Base-by-base conservation (phyloP, 2,797 vertebrate species). In the Hoplostethus atlanticus region DNA sequence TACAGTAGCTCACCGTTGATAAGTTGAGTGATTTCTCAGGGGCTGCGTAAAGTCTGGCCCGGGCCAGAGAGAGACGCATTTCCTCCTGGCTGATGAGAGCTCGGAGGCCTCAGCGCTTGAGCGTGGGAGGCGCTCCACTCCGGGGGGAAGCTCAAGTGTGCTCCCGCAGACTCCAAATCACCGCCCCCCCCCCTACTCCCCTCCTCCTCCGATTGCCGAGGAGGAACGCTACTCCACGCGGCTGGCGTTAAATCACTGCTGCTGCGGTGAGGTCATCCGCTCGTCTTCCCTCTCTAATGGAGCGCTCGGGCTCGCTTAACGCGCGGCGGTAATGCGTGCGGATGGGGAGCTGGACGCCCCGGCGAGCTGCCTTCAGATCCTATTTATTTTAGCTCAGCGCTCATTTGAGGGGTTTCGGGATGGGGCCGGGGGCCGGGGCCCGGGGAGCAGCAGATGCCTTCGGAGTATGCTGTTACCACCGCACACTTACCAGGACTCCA, bases 391-490 rank as follows among this genome's bases (percentile, higher is more conserved):
- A 90, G 86, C 91, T 93, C 79, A 90, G 84, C 78, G 86, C 85
- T 94, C 84, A 89, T 93, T 90, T 91, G 78, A 84, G 77, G 90
- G 84, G 71, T 73, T 81, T 21, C 76, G 84, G 77, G 81, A 80
- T 62, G 68, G 79, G 81, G 74, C 77, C 44, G 60, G 80, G 76
- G 21, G 21, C 21, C 21, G 21, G 21, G 21, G 21, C 21, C 70
- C 74, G 31, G 53, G 50, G 67, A 79, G 85, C 71, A 80, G 81
- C 62, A 87, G 91, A 94, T 92, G 91, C 91, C 92, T 93, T 89
- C 68, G 85, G 90, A 90, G 92, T 92, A 89, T 95, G 94, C 89
- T 86, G 88, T 95, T 95, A 94, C 94, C 93, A 93, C 94, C 93
- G 2, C 93, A 94, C 90, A 95, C 91, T 95, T 94, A 93, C 89